Conservation (phyloP, 2,888 invertebrate species). For the Xiphydria camelus region DNA sequence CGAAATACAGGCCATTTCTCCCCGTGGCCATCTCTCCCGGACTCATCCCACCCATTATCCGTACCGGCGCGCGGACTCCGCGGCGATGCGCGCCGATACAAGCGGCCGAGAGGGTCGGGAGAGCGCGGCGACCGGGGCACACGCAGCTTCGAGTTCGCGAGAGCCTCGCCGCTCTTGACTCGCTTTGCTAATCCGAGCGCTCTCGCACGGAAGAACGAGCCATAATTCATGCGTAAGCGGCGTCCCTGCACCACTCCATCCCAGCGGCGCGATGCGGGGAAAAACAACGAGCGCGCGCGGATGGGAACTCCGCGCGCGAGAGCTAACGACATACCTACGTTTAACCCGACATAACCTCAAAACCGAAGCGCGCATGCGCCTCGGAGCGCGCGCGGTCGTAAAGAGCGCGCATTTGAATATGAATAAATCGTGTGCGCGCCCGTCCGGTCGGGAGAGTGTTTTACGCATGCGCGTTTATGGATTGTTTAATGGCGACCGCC, state of each 20-base stretch:
- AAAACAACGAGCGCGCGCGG: constrained; percentile 19
- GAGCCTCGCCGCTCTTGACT: not conserved
- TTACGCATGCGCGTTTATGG: constrained; percentile 56
- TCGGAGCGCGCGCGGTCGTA: constrained; percentile 42
- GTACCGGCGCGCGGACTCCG: no score
- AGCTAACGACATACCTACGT: constrained; percentile 37
- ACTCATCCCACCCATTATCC: no score
- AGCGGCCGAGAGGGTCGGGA: no score
- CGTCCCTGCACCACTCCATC: constrained; percentile 13
- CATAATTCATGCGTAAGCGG: constrained; percentile 36
- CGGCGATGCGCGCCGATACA: no score
- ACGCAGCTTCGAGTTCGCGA: no score
- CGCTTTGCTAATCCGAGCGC: constrained; percentile 21
- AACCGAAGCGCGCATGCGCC: constrained; percentile 15
- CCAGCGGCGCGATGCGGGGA: constrained; percentile 11
- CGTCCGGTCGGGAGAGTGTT: constrained; percentile 41
- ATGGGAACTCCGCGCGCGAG: constrained; percentile 30
- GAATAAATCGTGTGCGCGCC: constrained; percentile 50
- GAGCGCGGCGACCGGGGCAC: no score
- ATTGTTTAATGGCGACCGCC: constrained; percentile 57
- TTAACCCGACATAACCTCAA: constrained; percentile 29
- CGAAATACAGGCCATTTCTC: no score
- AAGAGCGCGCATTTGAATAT: constrained; percentile 53
- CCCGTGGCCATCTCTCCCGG: no score
- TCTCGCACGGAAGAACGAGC: constrained; percentile 30